Evolutionary conservation across 2,888 invertebrate genomes (phyloP).

Genomic region (Thecocarcelia acutangulata): DNA sequence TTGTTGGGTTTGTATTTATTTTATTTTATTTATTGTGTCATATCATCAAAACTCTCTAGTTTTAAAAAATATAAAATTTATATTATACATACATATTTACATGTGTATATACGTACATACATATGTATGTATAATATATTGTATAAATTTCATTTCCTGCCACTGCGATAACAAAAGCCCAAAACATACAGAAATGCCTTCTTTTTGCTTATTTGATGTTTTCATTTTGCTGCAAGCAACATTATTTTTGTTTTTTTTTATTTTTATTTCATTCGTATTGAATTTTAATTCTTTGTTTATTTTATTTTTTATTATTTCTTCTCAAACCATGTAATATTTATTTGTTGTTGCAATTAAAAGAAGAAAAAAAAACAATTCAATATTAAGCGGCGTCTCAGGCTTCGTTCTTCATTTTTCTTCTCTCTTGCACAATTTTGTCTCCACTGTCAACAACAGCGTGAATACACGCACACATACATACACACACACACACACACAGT

Average conservation of each 20-base stretch:
- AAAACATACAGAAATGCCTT: slow-evolving; percentile 7
- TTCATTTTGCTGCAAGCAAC: slow-evolving; percentile 46
- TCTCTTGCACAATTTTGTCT: slow-evolving; percentile 6
- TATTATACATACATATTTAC: too few species aligned
- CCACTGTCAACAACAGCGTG: slow-evolving; percentile 39
- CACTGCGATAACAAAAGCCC: slow-evolving; percentile 75
- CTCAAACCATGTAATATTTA: slow-evolving; percentile 40
- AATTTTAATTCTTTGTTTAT: slow-evolving; percentile 22
- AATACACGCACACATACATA: slow-evolving; percentile 12
- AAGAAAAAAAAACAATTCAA: slow-evolving; percentile 22
- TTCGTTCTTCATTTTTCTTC: slow-evolving; percentile 5
- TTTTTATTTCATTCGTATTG: slow-evolving; percentile 29
- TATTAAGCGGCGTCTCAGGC: slow-evolving; percentile 33
- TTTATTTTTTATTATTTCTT: slow-evolving; percentile 22
- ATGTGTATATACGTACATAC: too few species aligned
- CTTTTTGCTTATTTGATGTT: background rate
- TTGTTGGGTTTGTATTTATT: slow-evolving; percentile 6
- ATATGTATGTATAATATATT: background rate
- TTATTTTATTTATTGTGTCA: slow-evolving; percentile 50
- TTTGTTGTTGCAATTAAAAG: slow-evolving; percentile 29
- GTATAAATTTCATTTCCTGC: slow-evolving; percentile 78
- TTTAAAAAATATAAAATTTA: slow-evolving; percentile 49
- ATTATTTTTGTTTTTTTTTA: too few species aligned
- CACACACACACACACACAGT: slow-evolving; percentile 5
- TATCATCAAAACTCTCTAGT: slow-evolving; percentile 53